Conservation (phyloP, 2,113 vertebrate genomes). For the Lonchura striata region DNA sequence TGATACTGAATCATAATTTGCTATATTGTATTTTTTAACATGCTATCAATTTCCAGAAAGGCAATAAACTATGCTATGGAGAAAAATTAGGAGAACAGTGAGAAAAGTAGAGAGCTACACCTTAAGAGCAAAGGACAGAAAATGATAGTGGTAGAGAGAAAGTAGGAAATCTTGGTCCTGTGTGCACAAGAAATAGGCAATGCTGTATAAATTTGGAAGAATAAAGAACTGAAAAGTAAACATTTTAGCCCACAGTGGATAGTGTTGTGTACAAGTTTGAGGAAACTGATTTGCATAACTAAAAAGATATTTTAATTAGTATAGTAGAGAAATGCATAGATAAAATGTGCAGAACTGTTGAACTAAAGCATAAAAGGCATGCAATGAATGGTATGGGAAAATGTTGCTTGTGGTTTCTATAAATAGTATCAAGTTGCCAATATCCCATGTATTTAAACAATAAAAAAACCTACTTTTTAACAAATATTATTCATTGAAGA, state of each 20-base stretch:
- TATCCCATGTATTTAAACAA: background rate
- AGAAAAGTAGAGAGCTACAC: background rate
- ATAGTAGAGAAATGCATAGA: background rate
- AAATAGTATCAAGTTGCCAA: background rate
- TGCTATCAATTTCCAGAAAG: background rate
- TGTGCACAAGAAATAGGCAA: background rate
- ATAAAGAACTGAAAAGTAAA: background rate
- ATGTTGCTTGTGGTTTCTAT: background rate
- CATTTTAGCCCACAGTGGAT: background rate
- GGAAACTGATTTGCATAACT: background rate
- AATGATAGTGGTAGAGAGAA: background rate
- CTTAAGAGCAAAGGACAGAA: background rate
- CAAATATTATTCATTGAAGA: background rate
- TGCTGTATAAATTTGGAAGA: background rate
- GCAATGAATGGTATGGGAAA: background rate
- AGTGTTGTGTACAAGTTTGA: background rate
- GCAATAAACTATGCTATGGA: background rate
- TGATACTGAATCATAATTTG: background rate
- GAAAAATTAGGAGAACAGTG: background rate
- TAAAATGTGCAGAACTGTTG: background rate
- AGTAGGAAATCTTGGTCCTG: background rate
- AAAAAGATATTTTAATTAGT: background rate
- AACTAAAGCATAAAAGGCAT: background rate
- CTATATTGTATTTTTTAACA: background rate
- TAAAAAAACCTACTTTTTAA: background rate